Conservation (phyloP, 2,113 vertebrate species). For the Nannospalax galili region DNA sequence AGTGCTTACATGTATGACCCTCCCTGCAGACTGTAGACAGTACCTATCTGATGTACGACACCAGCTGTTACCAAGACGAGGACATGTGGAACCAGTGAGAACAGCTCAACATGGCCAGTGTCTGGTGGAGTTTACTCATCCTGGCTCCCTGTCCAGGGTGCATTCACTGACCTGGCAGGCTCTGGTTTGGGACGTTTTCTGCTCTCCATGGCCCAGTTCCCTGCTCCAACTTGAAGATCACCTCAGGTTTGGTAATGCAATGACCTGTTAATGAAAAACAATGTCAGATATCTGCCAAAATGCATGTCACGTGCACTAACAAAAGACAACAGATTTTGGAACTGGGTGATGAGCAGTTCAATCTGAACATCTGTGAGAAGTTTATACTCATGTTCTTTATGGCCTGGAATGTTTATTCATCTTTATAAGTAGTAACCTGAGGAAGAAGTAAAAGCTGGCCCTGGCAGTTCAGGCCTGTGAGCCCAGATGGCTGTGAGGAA, state of each 20-base stretch:
- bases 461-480: not conserved
- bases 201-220: not conserved
- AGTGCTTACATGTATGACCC: no score
- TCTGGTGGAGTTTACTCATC: not conserved
- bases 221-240: conserved; percentile 50
- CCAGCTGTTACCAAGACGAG: not conserved
- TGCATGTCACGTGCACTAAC: not conserved
- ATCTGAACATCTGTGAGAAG: not conserved
- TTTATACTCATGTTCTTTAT: not conserved
- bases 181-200: not conserved
- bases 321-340: not conserved
- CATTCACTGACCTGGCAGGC: not conserved
- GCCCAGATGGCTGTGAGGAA: not conserved
- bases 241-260: conserved; percentile 38
- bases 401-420: not conserved
- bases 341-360: no score
- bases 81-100: not conserved
- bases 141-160: not conserved
- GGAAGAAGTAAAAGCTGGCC: not conserved
- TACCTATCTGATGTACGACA: not conserved
- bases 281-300: not conserved
- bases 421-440: not conserved
- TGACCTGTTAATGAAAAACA: conserved; percentile 1
- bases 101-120: not conserved
- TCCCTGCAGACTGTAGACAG: not conserved